Base-by-base conservation (phyloP, 2,797 vertebrate genomes). In the Antrozous pallidus region DNA sequence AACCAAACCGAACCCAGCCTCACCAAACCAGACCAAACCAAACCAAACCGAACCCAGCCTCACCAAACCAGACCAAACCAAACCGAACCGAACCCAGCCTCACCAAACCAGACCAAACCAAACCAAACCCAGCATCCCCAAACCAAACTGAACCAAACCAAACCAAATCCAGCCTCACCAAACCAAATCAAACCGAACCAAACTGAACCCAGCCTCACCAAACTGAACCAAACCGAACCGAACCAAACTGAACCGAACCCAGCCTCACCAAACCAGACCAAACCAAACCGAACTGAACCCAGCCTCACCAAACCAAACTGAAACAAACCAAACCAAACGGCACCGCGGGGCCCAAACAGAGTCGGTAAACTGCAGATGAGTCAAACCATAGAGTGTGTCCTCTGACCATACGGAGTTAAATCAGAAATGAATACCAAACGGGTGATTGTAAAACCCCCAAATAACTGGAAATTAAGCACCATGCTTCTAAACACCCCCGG, bases 291-390 rank as follows among this genome's bases (percentile, higher is more conserved):
- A n/a, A n/a, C n/a, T n/a, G 20, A 42, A 42, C 42, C 1, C 49
- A 12, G 2, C 38, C 6, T 1, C 2, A n/a, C 61, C 14, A 2
- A 18, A 18, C 49, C 6, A 0, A 18, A 51, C 16, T 17, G 5
- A 51, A 20, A 17, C 18, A 3, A 51, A 7, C 49, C 17, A 6
- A 20, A 51, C 49, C 1, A 51, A 8, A 58, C 2, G 56, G 26
- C 11, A 2, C 31, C 2, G 5, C 20, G 5, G 7, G 36, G 56
- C 42, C 17, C 6, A 13, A 13, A 24, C 13, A 7, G 13, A 31
- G 69, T 38, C 45, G 2, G 14, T 1, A 4, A 6, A 6, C 0
- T 8, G 10, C 33, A 10, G 6, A 17, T 11, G 63, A 7, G 12
- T 49, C 45, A 45, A 75, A 31, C 8, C n/a, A 4, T 0, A 22